A percentile compares a stretch with the other conserved stretches of the same genome.
Evolutionary conservation across 2,797 vertebrate species (phyloP).

Genomic region (Brachyalestes nurse): DNA sequence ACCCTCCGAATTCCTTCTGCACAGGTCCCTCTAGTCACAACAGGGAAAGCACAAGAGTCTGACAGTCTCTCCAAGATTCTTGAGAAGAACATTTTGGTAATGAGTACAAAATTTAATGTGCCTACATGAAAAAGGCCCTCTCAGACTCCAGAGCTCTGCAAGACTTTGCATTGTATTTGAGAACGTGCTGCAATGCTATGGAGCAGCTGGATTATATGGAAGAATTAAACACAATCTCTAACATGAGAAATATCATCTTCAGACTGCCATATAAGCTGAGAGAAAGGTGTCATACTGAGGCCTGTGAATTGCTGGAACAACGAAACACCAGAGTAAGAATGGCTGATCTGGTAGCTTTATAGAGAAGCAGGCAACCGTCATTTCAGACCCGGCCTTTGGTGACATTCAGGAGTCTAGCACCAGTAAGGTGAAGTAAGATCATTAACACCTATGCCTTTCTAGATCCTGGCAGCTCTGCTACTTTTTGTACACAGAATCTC

Average conservation of each 20-base stretch:
- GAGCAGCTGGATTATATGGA: not conserved
- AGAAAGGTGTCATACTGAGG: no score
- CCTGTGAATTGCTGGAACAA: no score
- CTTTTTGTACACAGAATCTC: no score
- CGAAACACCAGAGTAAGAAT: no score
- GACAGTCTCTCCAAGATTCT: not conserved
- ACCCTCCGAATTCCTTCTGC: not conserved
- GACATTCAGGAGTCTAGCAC: no score
- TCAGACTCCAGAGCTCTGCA: not conserved
- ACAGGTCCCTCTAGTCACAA: not conserved
- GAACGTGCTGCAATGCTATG: not conserved
- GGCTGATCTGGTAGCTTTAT: no score
- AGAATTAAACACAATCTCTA: not conserved
- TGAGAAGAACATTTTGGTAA: not conserved
- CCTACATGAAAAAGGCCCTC: constrained; percentile 6
- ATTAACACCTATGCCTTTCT: no score
- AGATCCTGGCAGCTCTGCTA: no score
- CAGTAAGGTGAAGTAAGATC: no score
- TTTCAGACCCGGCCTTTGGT: no score
- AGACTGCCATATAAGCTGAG: not conserved
- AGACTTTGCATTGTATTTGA: not conserved
- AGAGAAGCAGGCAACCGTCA: no score
- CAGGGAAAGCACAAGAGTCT: not conserved
- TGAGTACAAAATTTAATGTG: constrained; percentile 14
- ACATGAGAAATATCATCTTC: not conserved